Evolutionary conservation across 2,113 vertebrate species (phyloP), one percentile per base, ranked within the genome.

Genomic region (Salvelinus sp.): DNA sequence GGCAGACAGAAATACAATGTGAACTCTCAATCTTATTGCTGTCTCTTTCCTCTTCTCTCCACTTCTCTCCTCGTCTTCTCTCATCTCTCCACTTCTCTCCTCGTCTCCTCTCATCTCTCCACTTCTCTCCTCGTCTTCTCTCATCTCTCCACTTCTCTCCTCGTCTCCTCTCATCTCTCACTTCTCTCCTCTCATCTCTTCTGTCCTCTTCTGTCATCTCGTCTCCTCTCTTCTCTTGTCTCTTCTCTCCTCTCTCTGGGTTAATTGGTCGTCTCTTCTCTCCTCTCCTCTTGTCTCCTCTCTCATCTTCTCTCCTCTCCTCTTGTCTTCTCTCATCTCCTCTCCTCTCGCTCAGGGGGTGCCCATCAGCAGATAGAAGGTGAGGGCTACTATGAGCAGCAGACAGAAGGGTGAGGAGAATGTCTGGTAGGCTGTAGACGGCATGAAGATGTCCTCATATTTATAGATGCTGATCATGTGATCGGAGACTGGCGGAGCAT

Each of bases 391-490:
- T 73, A 99, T 99, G 83, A 99, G 96, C 82, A 99, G 95, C 87
- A 99, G 92, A 88, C 98, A 99, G 88, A 99, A 95, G 0, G 98
- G 98, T 78, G 98, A 99, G 48, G 97, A 98, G 92, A 98, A 99
- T 87, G 97, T 99, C 92, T 99, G 98, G 91, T 98, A 99, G 91
- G 97, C 96, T 81, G 97, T 97, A 9, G 97, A 98, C 2, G 98
- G 98, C 97, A 99, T 99, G 90, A 99, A 99, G 93, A 99, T 95
- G 90, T 99, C 98, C 92, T 97, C 96, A 0, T 99, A 99, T 86
- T 98, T 98, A 88, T 99, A 99, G 93, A 99, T 99, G 86, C 97
- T 99, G 92, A 99, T 96, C 91, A 98, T 98, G 50, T 83, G 95
- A 85, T 99, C 96, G 5, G 97, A 98, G 76, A 98, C 95, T 0